Evolutionary conservation across 2,797 vertebrate genomes (phyloP), one percentile per base, ranked within the genome.

Genomic region (Paguma larvata): DNA sequence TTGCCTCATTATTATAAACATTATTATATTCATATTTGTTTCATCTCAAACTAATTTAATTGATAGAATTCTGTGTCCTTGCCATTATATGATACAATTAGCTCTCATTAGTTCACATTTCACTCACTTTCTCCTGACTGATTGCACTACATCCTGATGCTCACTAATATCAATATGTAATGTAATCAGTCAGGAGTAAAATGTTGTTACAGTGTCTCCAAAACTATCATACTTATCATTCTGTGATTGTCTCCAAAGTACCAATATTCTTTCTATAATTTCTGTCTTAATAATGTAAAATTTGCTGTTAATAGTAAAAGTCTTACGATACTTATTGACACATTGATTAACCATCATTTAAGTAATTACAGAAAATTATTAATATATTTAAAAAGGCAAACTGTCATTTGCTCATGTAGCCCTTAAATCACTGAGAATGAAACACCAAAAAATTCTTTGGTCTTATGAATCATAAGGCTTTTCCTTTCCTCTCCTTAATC

Each of bases 101-200:
- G 98, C 98, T 99, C 99, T 99, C 99, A 99, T 99, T 99, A 99
- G 98, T 98, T 99, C 98, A 98, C 98, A 98, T 99, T 99, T 99
- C 99, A 99, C 98, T 99, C 98, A 99, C 99, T 98, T 99, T 98
- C 98, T 98, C 91, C 98, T 98, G 98, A 99, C 98, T 99, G 99
- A 99, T 99, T 99, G 98, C 98, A 98, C 98, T 98, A 98, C 98
- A 98, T 97, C 98, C 97, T 98, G 98, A 98, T 98, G 98, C 98
- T 98, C 98, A 98, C 98, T 99, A 98, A 99, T 99, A 99, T 99
- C 98, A 99, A 99, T 99, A 99, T 98, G 98, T 97, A 99, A 99
- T 99, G 99, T 98, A 99, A 99, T 99, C 99, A 99, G 98, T 98
- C 98, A 98, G 98, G 77, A 98, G 98, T 95, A 98, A 98, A 98